phyloP scores from a whole-genome alignment of 1,140 invertebrate species.

The Listronotus oregonensis region DNA sequence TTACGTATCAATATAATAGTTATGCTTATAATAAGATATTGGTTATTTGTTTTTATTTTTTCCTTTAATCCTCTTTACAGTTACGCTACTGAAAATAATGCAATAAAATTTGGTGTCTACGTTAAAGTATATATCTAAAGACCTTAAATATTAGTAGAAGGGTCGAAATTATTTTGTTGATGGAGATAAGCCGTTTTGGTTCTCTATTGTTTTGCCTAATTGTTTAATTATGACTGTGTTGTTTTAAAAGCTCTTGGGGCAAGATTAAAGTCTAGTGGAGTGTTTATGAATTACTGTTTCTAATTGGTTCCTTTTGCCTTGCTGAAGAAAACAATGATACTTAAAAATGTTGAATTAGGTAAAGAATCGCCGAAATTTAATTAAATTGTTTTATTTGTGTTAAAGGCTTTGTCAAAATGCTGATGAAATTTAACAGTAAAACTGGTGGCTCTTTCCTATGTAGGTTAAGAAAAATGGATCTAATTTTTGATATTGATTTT shows the following conservation, averaged over 20 bases:
- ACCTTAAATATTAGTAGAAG: constrained; percentile 22
- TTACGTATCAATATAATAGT: too few species aligned
- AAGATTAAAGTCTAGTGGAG: constrained; percentile 15
- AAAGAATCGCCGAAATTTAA: too few species aligned
- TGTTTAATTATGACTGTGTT: constrained; percentile 36
- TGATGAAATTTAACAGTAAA: too few species aligned
- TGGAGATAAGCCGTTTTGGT: constrained; percentile 37
- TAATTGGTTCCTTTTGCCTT: constrained; percentile 21
- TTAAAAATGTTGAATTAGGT: too few species aligned
- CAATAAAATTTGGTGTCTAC: constrained; percentile 3
- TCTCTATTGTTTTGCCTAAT: constrained; percentile 35
- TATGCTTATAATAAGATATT: too few species aligned
- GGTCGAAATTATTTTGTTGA: constrained; percentile 32
- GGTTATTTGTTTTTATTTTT: too few species aligned
- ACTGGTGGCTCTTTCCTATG: too few species aligned
- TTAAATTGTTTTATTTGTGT: too few species aligned
- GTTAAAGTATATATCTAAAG: constrained; percentile 3
- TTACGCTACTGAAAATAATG: constrained; percentile 1
- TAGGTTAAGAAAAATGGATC: too few species aligned
- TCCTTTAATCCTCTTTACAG: neutral
- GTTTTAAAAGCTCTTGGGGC: constrained; percentile 24
- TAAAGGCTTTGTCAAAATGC: too few species aligned
- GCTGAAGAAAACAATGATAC: too few species aligned
- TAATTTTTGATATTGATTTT: too few species aligned
- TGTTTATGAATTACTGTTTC: constrained; percentile 24